Evolutionary conservation across 1,140 invertebrate genomes (phyloP), one percentile per base, ranked within the genome.

Genomic region (Mycetomoellerius zeteki): DNA sequence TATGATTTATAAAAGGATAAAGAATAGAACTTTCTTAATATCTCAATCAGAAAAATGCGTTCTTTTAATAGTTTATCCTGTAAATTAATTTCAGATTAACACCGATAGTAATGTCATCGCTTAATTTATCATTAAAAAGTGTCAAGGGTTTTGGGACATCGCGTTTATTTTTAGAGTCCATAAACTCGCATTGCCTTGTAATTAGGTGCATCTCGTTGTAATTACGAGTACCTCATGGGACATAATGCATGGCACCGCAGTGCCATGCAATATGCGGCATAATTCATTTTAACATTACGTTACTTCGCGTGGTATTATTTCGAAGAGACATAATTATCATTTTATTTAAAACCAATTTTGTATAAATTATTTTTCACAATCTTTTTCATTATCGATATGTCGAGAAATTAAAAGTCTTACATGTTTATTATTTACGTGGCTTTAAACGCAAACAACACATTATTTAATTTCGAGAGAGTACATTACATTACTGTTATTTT

Each of bases 401-500:
- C n/a, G 73, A 43, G 21, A 27, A 24, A 2, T n/a, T 50, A 14
- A 65, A 21, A 50, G 6, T 50, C 3, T 24, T 5, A 5, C 24
- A 12, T 1, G 27, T 6, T n/a, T 47, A 30, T 21, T 33, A 3
- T 21, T 27, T 21, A 1, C 0, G 6, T 10, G 24, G 5, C 21
- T 43, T 64, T 24, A 43, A 54, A 33, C 7, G 16, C 8, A n/a
- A 19, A n/a, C 37, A 27, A 50, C 5, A 4, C 47, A 0, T 8
- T 16, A 50, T 78, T 64, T 65, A 67, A 81, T 81, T 69, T 37
- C 30, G 5, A 37, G n/a, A 50, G 3, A 50, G 3, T 19, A 52
- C 75, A 37, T 77, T 77, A 60, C 73, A 30, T 64, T 43, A 27
- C 54, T 64, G 24, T 21, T 37, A 37, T 19, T 47, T 78, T 78